phyloP scores from a whole-genome alignment of 2,888 invertebrate species.

The Agriopis aurantiaria region DNA sequence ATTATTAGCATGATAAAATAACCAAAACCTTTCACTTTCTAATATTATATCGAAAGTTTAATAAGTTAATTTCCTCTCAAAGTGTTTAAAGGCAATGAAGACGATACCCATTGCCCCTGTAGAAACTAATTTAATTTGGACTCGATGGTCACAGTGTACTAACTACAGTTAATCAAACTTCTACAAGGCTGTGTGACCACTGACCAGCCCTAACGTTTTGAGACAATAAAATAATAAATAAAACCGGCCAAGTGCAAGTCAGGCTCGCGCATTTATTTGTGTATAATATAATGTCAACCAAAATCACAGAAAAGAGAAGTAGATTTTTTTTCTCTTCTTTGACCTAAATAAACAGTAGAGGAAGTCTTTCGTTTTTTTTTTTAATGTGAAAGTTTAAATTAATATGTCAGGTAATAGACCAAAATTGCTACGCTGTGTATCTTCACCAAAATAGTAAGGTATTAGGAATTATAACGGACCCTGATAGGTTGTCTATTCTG shows the following conservation, averaged over 20 bases:
- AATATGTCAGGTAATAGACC: no score
- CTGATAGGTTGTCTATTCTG: neutral
- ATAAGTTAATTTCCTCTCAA: slow-evolving; percentile 13
- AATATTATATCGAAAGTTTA: neutral
- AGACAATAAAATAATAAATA: neutral
- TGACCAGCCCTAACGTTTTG: no score
- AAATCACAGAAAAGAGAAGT: no score
- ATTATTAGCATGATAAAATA: neutral
- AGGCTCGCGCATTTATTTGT: no score
- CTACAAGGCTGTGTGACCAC: neutral
- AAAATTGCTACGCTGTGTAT: neutral
- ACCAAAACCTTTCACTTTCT: neutral
- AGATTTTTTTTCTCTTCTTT: no score
- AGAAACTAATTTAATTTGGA: slow-evolving; percentile 17
- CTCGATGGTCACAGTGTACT: neutral
- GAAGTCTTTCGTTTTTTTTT: no score
- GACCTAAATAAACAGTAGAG: no score
- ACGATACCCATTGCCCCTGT: slow-evolving; percentile 6
- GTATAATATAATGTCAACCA: no score
- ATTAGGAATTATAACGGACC: slow-evolving; percentile 20
- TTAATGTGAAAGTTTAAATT: no score
- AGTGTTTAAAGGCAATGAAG: slow-evolving; percentile 8
- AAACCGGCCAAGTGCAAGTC: no score
- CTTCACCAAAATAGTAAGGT: slow-evolving; percentile 1
- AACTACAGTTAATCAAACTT: neutral